Evolutionary conservation across 2,797 vertebrate genomes (phyloP), one percentile per base, ranked within the genome.

Genomic region (Acomys russatus): DNA sequence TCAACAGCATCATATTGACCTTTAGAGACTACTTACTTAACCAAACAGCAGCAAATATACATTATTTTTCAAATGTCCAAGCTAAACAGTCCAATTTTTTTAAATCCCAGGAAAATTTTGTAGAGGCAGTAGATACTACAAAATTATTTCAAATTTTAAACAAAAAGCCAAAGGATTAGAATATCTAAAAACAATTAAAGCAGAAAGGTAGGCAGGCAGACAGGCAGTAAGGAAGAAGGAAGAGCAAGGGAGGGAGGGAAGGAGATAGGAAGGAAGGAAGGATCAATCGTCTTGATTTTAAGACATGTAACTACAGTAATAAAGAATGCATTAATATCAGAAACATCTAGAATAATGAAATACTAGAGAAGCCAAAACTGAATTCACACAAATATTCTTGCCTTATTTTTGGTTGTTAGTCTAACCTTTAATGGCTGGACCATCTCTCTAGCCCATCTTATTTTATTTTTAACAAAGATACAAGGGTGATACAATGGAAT

Each of bases 111-210:
- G 44, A 44, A 44, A 44, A 44, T 84, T 93, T 79, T 79, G 22
- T 64, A 95, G 38, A 70, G 33, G 71, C 4, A 83, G 11, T 49
- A 92, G 33, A 79, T 22, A 92, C 0, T 11, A 74, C 22, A 92
- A 93, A 30, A 73, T 76, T 88, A 95, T 80, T 92, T 83, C 79
- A 91, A 38, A 73, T 77, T 82, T 73, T 80, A 87, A n/a, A 88
- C 77, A 68, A 78, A 92, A 86, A 91, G 7, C 12, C 38, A 95
- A 95, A 95, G 70, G 49, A 66, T 9, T 33, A 44, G 17, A 30
- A 83, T 66, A 49, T 3, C 28, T 66, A 66, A 66, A 20, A 95
- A 92, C 18, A 68, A 85, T 4, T 59, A 84, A 14, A 83, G 23
- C 22, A 74, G 44, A 44, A 44, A 44, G 44, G 44, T 44, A 44